Evolutionary conservation across 2,797 vertebrate species (phyloP).

Genomic region (Pangasius sanitwongsei): DNA sequence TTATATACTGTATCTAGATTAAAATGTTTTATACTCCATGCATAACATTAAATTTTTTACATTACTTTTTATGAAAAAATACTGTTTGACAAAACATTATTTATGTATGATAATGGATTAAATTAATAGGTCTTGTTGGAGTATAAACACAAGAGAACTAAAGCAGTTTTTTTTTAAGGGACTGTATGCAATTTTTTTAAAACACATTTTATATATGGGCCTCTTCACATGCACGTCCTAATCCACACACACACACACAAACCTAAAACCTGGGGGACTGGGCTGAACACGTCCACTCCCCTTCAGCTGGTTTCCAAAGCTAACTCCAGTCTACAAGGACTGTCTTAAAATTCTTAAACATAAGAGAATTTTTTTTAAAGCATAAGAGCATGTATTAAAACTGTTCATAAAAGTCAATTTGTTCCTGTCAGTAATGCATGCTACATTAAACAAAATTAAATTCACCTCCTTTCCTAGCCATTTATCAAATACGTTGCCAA

Average conservation of each 20-base stretch:
- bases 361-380: conserved; percentile 32
- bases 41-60: not conserved
- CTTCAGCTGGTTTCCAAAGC: conserved; percentile 56
- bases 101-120: not conserved
- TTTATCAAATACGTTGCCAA: conserved; percentile 62
- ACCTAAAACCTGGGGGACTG: conserved; percentile 44
- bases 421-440: conserved; percentile 54
- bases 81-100: not conserved
- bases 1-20: not conserved
- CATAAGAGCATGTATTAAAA: conserved; percentile 40
- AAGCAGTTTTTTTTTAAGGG: not conserved
- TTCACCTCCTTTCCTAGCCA: conserved; percentile 64
- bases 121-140: not conserved
- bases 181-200: conserved; percentile 3
- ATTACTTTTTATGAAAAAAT: not conserved
- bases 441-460: conserved; percentile 65
- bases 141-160: not conserved
- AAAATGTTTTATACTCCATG: not conserved
- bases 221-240: not conserved
- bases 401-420: conserved; percentile 44
- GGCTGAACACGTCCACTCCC: conserved; percentile 48
- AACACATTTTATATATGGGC: not conserved
- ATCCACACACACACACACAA: not conserved
- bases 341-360: conserved; percentile 47
- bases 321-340: conserved; percentile 55